A percentile compares a stretch with the other conserved stretches of the same genome.
phyloP scores from a whole-genome alignment of 2,797 vertebrate genomes.

The Cirrhinus molitorella region DNA sequence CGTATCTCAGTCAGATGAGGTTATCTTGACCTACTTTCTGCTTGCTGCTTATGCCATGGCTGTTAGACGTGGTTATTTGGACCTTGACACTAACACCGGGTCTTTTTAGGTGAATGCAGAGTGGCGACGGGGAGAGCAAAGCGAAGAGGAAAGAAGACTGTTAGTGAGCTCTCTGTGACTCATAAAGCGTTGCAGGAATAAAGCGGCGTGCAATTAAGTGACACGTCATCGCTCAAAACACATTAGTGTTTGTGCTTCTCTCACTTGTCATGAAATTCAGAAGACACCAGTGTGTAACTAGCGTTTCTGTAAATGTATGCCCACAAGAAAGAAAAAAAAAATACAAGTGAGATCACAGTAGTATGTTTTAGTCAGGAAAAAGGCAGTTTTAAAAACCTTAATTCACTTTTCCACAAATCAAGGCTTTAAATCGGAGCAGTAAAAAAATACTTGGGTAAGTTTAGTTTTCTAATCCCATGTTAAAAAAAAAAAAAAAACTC shows the following conservation, averaged over 20 bases:
- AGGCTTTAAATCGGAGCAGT: background rate
- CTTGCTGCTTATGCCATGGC: conserved; percentile 54
- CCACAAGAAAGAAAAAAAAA: background rate
- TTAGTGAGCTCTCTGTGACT: conserved; percentile 30
- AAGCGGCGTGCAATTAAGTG: background rate
- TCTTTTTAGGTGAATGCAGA: conserved; percentile 56
- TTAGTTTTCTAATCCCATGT: no score
- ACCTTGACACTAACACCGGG: conserved; percentile 45
- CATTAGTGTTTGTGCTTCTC: background rate
- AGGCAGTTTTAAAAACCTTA: no score
- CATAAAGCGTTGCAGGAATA: conserved; percentile 19
- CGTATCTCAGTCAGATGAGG: conserved; percentile 50
- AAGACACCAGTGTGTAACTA: background rate
- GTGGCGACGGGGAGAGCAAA: background rate
- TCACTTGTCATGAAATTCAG: background rate
- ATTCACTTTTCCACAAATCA: background rate
- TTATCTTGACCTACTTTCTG: conserved; percentile 62
- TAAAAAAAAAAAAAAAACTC: no score
- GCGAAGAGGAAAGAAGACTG: background rate
- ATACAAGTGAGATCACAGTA: background rate
- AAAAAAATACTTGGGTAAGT: no score
- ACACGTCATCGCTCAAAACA: background rate
- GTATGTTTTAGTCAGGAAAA: background rate
- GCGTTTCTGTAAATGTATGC: background rate
- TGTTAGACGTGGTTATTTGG: conserved; percentile 57